Conservation (phyloP, 2,113 vertebrate species). For the Illadopsis cleaveri region DNA sequence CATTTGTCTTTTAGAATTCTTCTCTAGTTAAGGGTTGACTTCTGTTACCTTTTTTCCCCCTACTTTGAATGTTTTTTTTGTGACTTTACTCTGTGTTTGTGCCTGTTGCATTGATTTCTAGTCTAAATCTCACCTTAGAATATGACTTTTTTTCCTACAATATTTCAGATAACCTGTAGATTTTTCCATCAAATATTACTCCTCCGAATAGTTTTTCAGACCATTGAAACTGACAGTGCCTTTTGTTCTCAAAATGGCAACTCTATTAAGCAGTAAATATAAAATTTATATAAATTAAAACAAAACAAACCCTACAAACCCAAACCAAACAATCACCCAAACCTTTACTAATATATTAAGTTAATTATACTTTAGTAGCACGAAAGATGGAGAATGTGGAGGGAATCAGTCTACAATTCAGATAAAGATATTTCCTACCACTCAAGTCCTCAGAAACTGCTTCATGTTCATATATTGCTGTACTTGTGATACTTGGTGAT, state of each 20-base stretch:
- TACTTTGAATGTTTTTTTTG: neutral
- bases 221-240: neutral
- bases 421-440: neutral
- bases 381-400: neutral
- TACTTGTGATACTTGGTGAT: neutral
- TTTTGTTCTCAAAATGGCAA: neutral
- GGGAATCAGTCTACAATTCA: neutral
- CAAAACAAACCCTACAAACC: neutral
- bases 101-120: neutral
- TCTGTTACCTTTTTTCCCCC: neutral
- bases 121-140: neutral
- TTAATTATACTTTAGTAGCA: neutral
- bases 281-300: neutral
- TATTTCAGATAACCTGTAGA: neutral
- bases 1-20: neutral
- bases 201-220: neutral
- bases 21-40: neutral
- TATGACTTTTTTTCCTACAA: neutral
- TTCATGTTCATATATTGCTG: neutral
- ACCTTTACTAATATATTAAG: neutral
- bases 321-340: accelerated
- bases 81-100: neutral
- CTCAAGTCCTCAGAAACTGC: neutral
- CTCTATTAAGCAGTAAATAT: neutral
- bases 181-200: neutral